Conservation (phyloP, 2,797 vertebrate species). For the Esox lucius region DNA sequence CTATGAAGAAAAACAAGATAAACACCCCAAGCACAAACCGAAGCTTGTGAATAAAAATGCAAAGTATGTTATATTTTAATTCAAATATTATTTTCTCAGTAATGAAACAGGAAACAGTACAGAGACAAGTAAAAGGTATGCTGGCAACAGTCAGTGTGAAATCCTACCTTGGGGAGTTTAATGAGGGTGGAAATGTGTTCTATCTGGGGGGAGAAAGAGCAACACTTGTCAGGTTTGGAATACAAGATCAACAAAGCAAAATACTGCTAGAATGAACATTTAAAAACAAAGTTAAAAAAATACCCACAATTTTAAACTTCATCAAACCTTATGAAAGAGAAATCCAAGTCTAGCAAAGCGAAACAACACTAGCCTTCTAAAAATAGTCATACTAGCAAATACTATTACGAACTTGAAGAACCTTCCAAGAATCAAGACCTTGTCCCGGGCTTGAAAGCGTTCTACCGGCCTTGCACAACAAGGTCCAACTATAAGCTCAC, state of each 20-base stretch:
- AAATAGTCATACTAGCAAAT: neutral
- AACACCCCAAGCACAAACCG: neutral
- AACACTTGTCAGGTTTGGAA: neutral
- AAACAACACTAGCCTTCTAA: neutral
- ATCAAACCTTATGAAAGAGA: no score
- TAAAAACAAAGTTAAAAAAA: no score
- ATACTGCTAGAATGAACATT: neutral
- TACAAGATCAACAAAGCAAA: neutral
- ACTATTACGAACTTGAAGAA: neutral
- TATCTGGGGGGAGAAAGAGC: conserved; percentile 74
- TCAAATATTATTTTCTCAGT: neutral
- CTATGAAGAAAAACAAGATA: conserved; percentile 55
- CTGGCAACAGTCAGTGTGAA: neutral
- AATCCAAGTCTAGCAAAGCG: no score
- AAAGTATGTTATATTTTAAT: neutral
- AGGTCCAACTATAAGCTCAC: conserved; percentile 58
- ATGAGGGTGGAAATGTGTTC: conserved; percentile 97
- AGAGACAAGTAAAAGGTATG: neutral
- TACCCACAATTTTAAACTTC: no score
- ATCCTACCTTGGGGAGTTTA: conserved; percentile 92
- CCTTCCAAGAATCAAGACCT: neutral
- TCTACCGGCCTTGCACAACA: neutral
- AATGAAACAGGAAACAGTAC: neutral
- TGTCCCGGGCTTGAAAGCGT: neutral
- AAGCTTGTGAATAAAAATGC: neutral